Percentiles rank a stretch among this genome's conserved stretches.
Conservation (phyloP, 2,797 vertebrate genomes). For the Poecilia velifera region DNA sequence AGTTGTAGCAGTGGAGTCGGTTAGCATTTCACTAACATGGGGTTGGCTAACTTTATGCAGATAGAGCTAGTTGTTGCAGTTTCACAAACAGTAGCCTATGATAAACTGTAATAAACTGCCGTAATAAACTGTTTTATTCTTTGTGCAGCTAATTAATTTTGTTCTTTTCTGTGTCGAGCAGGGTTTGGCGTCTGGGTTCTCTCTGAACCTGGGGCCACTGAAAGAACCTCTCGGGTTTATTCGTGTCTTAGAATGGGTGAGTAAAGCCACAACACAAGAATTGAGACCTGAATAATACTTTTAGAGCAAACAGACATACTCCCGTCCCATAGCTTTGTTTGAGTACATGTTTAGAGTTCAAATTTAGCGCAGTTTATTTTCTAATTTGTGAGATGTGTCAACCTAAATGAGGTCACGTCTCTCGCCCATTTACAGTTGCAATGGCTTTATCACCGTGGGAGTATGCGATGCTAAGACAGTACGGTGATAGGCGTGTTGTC, state of each 20-base stretch:
- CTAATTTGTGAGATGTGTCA: neutral
- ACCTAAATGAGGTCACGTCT: neutral
- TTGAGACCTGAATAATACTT: neutral
- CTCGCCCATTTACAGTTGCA: neutral
- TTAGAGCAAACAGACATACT: neutral
- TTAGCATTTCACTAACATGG: neutral
- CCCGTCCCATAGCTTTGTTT: neutral
- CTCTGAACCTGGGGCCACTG: slow-evolving; percentile 78
- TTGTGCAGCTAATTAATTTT: neutral
- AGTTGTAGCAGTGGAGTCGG: neutral
- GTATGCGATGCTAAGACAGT: neutral
- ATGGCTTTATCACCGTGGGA: neutral
- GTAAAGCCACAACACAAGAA: neutral
- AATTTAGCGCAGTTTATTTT: neutral
- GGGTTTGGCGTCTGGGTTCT: slow-evolving; percentile 72
- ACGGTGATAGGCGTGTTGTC: neutral
- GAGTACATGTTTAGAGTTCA: neutral
- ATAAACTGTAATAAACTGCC: neutral
- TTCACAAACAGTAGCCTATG: neutral
- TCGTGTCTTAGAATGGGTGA: slow-evolving; percentile 83
- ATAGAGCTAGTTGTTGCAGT: neutral
- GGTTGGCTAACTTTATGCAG: neutral
- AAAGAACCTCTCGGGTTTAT: slow-evolving; percentile 85
- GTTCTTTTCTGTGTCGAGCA: slow-evolving; percentile 28
- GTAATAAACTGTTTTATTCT: neutral